Percentiles rank a stretch among this genome's conserved stretches.
Conservation (phyloP, 2,113 vertebrate species). For the Chaetura pelagica region DNA sequence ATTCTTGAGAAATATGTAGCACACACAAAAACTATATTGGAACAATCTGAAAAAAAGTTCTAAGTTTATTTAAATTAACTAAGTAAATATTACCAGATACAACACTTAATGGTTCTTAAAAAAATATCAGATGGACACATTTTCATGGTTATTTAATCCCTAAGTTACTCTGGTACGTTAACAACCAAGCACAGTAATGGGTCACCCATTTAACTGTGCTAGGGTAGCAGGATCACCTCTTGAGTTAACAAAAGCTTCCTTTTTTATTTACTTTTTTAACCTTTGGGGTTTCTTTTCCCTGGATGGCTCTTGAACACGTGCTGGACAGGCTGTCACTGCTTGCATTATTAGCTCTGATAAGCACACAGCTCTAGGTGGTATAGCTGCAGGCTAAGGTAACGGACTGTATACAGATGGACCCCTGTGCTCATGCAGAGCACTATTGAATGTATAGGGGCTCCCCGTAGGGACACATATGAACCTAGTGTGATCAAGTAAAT, state of each 20-base stretch:
- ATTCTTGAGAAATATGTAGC: not conserved
- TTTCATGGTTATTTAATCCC: not conserved
- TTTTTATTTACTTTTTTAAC: slow-evolving; percentile 2
- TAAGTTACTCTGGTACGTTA: not conserved
- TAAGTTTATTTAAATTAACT: not conserved
- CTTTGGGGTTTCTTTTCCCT: slow-evolving; percentile 35
- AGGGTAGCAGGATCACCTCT: not conserved
- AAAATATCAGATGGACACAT: not conserved
- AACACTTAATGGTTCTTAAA: not conserved
- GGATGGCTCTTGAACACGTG: not conserved
- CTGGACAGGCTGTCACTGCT: slow-evolving; percentile 56
- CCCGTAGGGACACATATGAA: slow-evolving; percentile 37
- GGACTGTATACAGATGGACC: slow-evolving; percentile 56
- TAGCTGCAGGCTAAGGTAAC: slow-evolving; percentile 58
- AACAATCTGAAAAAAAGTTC: not conserved
- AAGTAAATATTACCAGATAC: not conserved
- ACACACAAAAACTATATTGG: not conserved
- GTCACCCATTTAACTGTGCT: not conserved
- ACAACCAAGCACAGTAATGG: not conserved
- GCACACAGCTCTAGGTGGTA: slow-evolving; percentile 60
- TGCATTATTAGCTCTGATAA: slow-evolving; percentile 52
- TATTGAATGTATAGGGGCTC: slow-evolving; percentile 41
- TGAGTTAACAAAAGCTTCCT: slow-evolving; percentile 47
- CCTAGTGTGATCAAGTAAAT: not conserved
- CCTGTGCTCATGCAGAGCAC: slow-evolving; percentile 29